phyloP scores from a whole-genome alignment of 2,113 vertebrate genomes.

The Epinephelus fuscoguttatus region DNA sequence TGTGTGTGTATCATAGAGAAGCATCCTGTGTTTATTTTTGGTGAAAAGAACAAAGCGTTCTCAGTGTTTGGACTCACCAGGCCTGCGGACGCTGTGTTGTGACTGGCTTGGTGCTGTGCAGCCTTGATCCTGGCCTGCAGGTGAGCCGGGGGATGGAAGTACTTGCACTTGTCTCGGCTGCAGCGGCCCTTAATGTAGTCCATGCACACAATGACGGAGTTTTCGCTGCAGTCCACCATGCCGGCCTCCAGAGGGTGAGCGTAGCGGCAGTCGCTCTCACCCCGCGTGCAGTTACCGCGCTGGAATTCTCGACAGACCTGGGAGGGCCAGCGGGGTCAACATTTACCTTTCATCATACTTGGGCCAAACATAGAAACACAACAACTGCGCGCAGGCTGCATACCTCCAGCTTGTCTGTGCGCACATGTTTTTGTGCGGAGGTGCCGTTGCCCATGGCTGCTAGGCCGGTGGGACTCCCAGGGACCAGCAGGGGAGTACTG shows the following conservation, averaged over 20 bases:
- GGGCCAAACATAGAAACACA: conserved; percentile 56
- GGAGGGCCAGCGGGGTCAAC: conserved; percentile 15
- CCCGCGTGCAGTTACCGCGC: conserved; percentile 97
- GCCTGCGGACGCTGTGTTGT: conserved; percentile 87
- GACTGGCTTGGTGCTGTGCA: conserved; percentile 96
- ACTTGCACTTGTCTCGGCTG: conserved; percentile 98
- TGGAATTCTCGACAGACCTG: conserved; percentile 99
- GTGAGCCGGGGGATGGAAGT: conserved; percentile 98
- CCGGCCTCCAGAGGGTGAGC: conserved; percentile 95
- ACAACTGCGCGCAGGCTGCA: conserved; percentile 40
- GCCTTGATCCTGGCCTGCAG: conserved; percentile 99
- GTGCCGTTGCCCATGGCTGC: conserved; percentile 88
- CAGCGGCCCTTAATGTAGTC: conserved; percentile 99
- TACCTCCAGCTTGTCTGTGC: conserved; percentile 99
- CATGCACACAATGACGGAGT: conserved; percentile 99
- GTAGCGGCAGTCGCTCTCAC: conserved; percentile 98
- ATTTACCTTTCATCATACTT: conserved; percentile 55
- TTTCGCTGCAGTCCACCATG: conserved; percentile 98
- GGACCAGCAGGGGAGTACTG: conserved; percentile 92
- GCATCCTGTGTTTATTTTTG: background rate
- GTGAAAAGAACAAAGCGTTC: background rate
- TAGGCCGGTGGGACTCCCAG: conserved; percentile 92
- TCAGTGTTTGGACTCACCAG: conserved; percentile 87
- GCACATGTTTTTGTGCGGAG: conserved; percentile 90
- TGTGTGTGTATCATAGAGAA: background rate